phyloP scores from a whole-genome alignment of 2,113 vertebrate genomes.

The Serinus canaria region DNA sequence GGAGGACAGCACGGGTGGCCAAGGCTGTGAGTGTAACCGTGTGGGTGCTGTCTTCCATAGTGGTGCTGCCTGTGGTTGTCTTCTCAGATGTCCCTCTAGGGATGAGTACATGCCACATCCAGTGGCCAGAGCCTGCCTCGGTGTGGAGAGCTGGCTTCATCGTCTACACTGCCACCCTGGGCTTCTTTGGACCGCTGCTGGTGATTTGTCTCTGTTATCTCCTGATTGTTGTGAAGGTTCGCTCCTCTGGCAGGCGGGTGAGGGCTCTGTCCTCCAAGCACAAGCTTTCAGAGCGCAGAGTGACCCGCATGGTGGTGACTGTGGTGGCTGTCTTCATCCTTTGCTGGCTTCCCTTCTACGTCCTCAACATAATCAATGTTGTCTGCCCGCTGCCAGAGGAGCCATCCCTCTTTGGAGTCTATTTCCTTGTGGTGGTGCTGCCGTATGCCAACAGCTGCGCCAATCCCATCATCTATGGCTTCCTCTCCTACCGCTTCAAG shows the following conservation, averaged over 20 bases:
- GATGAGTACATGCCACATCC: slow-evolving; percentile 90
- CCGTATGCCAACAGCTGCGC: slow-evolving; percentile 95
- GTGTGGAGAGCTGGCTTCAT: slow-evolving; percentile 91
- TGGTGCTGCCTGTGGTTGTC: slow-evolving; percentile 90
- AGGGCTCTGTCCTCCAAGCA: slow-evolving; percentile 82
- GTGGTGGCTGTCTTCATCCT: slow-evolving; percentile 90
- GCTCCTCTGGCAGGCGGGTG: slow-evolving; percentile 84
- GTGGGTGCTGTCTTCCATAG: slow-evolving; percentile 88
- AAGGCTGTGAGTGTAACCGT: slow-evolving; percentile 84
- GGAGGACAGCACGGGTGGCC: slow-evolving; percentile 87
- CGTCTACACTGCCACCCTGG: slow-evolving; percentile 86
- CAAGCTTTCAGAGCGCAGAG: slow-evolving; percentile 86
- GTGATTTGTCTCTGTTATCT: slow-evolving; percentile 93
- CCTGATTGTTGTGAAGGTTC: slow-evolving; percentile 90
- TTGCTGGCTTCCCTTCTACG: slow-evolving; percentile 94
- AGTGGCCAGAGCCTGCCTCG: slow-evolving; percentile 89
- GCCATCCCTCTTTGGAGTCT: slow-evolving; percentile 85
- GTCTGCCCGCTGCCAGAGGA: slow-evolving; percentile 86
- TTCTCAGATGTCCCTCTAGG: slow-evolving; percentile 87
- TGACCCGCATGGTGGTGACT: slow-evolving; percentile 94
- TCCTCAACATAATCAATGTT: slow-evolving; percentile 91
- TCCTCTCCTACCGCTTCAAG: slow-evolving; percentile 95
- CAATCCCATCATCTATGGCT: slow-evolving; percentile 93
- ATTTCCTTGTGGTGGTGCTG: slow-evolving; percentile 92
- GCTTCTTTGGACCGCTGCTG: slow-evolving; percentile 90